Base-by-base conservation (phyloP, 1,140 invertebrate species). In the Halesus radiatus region DNA sequence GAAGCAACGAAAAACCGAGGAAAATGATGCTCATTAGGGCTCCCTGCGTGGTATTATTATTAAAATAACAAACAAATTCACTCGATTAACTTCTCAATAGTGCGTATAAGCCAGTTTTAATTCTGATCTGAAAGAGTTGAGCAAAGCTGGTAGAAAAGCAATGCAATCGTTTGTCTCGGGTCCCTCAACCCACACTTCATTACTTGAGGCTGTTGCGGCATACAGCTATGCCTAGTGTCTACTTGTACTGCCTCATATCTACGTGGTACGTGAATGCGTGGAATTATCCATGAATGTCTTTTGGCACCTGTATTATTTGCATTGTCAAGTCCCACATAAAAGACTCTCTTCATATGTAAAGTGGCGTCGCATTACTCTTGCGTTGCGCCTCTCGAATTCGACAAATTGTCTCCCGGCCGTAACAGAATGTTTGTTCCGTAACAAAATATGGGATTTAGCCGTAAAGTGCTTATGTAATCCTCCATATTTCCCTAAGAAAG, bases 261-360 rank as follows among this genome's bases (percentile, higher is more conserved):
- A 66, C 16, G 56, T 15, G 29, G 62, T 15, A 60, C 23, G n/a
- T 60, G 26, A 72, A 50, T 72, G 62, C 20, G 22, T 23, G 20
- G 23, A 23, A 60, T 23, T 20, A 23, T 60, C 58, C 58, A 18
- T 0, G 68, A 72, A 72, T 72, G 68, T 20, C 68, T 72, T 72
- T 72, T 29, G 45, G n/a, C 76, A 78, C 60, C 76, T 78, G 76
- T 56, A 66, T 72, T 72, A 72, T 53, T 78, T n/a, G 76, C 62
- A 56, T 66, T 66, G 76, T 78, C 18, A 78, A 54, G 76, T 70
- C 50, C 62, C 62, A 23, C 76, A 70, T 78, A 78, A 78, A 78
- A 70, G 76, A 64, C 23, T 73, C 53, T 68, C 76, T 81, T 81
- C 76, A 81, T 81, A 81, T 81, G 80, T 72, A 81, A 81, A 81